Evolutionary conservation across 2,797 vertebrate species (phyloP).

Genomic region (Phoeniculus purpureus): DNA sequence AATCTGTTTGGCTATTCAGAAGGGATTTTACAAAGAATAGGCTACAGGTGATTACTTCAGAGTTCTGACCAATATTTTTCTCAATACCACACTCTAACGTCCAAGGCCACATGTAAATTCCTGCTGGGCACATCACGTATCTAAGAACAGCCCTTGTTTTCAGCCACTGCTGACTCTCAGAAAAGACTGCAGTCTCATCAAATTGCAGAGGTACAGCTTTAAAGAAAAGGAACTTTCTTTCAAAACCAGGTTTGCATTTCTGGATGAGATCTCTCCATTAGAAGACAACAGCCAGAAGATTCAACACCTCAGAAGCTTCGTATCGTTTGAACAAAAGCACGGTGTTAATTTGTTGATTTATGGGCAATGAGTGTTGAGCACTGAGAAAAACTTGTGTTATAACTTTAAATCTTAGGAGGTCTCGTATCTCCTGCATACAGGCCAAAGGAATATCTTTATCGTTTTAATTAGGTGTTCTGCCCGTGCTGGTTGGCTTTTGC

Average conservation of each 20-base stretch:
- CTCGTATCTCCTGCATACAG: neutral
- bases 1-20: neutral
- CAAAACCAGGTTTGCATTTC: neutral
- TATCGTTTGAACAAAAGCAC: neutral
- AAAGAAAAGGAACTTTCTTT: neutral
- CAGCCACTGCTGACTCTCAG: neutral
- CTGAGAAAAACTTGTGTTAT: neutral
- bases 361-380: neutral
- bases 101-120: neutral
- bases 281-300: neutral
- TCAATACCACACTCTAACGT: neutral
- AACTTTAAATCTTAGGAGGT: neutral
- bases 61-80: neutral
- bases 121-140: neutral
- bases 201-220: neutral
- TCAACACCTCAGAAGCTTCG: neutral
- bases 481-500: neutral
- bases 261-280: neutral
- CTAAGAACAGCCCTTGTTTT: neutral
- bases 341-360: neutral
- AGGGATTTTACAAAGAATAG: neutral
- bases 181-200: neutral
- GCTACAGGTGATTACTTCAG: neutral
- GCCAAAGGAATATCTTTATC: neutral
- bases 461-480: neutral